Conservation (phyloP, 2,113 vertebrate genomes). For the Redunca redunca region DNA sequence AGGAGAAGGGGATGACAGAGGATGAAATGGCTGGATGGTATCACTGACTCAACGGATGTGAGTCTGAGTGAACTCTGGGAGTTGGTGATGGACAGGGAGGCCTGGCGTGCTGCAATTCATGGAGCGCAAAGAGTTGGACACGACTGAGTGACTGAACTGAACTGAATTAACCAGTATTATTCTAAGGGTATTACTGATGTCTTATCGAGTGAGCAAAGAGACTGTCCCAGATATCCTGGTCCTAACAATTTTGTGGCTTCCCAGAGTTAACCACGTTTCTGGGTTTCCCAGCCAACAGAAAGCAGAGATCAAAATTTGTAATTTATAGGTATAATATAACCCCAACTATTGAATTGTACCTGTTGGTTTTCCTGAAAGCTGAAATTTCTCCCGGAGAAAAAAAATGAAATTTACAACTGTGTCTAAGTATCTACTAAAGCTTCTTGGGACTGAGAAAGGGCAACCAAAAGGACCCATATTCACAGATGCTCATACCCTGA, state of each 20-base stretch:
- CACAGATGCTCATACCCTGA: background rate
- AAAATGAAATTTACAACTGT: background rate
- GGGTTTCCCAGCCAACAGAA: background rate
- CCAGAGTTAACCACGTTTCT: background rate
- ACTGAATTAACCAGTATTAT: background rate
- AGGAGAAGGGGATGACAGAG: too few species aligned
- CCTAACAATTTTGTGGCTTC: background rate
- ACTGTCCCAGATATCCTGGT: background rate
- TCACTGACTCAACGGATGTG: rapidly evolving
- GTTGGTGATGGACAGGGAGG: too few species aligned
- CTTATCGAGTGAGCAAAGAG: background rate
- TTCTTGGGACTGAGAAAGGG: background rate
- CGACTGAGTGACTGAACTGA: too few species aligned
- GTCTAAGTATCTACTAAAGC: background rate
- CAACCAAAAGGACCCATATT: background rate
- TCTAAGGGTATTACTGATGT: background rate
- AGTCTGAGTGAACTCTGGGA: too few species aligned
- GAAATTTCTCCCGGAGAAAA: background rate
- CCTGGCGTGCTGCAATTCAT: too few species aligned
- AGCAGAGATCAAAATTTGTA: background rate
- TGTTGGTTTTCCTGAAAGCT: background rate
- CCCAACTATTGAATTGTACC: background rate
- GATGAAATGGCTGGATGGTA: too few species aligned
- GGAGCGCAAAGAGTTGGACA: too few species aligned
- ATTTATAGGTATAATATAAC: background rate